Conservation (phyloP, 2,888 invertebrate genomes). For the Ophion ellenae region DNA sequence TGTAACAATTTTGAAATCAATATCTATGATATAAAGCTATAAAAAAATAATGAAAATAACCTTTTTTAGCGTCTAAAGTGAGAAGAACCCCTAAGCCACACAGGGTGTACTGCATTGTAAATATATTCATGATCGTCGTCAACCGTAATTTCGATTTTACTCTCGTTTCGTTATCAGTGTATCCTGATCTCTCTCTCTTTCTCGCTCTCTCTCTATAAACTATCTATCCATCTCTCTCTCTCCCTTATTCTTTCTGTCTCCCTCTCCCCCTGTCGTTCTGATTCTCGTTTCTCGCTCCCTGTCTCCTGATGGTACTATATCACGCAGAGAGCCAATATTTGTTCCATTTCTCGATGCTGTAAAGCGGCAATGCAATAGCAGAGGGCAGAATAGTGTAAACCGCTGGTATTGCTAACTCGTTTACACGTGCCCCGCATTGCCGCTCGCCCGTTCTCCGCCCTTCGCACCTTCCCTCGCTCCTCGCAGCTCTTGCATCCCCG, state of each 20-base stretch:
- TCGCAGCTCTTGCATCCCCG: background rate
- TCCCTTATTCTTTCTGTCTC: background rate
- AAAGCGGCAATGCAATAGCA: conserved; percentile 44
- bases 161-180: conserved; percentile 46
- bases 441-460: background rate
- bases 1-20: too few species aligned
- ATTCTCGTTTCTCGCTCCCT: conserved; percentile 13
- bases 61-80: too few species aligned
- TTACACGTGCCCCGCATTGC: conserved; percentile 48
- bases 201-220: background rate
- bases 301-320: conserved; percentile 33
- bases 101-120: background rate
- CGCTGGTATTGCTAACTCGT: conserved; percentile 61
- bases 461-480: background rate
- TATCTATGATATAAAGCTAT: too few species aligned
- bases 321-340: conserved; percentile 58
- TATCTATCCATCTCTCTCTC: background rate
- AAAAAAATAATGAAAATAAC: too few species aligned
- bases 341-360: conserved; percentile 39
- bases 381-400: conserved; percentile 57
- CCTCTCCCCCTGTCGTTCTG: background rate
- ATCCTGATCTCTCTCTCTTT: background rate
- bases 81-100: background rate
- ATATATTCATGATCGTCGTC: conserved; percentile 22
- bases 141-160: conserved; percentile 43